phyloP scores from a whole-genome alignment of 2,797 vertebrate genomes.

The Amblyraja radiata region DNA sequence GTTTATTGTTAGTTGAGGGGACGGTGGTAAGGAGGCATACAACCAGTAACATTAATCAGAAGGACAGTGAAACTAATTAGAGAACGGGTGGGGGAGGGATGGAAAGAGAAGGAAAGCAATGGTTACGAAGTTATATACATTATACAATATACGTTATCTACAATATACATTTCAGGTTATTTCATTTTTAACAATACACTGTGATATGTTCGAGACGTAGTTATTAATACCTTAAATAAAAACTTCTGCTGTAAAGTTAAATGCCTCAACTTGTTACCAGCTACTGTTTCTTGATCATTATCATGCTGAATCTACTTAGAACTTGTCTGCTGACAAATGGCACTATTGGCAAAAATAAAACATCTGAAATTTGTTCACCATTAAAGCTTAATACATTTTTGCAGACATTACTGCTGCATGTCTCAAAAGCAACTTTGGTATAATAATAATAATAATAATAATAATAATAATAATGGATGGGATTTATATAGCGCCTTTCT shows the following conservation, averaged over 20 bases:
- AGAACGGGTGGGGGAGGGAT: too few species aligned
- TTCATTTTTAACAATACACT: not conserved
- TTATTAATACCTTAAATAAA: not conserved
- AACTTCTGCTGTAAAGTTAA: not conserved
- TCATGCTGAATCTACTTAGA: not conserved
- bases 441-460: too few species aligned
- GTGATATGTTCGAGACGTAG: not conserved
- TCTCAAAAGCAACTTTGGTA: not conserved
- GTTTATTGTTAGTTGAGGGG: too few species aligned
- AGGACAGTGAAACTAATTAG: too few species aligned
- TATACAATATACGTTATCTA: too few species aligned
- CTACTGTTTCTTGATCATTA: not conserved
- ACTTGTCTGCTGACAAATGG: not conserved
- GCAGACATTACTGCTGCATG: not conserved
- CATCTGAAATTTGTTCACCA: not conserved
- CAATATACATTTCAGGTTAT: not conserved
- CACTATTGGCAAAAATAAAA: not conserved
- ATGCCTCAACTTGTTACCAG: not conserved
- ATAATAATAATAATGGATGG: too few species aligned
- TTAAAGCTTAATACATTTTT: not conserved
- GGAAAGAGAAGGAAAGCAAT: too few species aligned
- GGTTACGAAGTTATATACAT: too few species aligned
- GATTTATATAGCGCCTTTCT: too few species aligned
- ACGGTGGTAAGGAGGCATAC: too few species aligned
- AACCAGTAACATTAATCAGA: too few species aligned